Base-by-base conservation (phyloP, 2,888 invertebrate species). In the Dasypogon diadema region DNA sequence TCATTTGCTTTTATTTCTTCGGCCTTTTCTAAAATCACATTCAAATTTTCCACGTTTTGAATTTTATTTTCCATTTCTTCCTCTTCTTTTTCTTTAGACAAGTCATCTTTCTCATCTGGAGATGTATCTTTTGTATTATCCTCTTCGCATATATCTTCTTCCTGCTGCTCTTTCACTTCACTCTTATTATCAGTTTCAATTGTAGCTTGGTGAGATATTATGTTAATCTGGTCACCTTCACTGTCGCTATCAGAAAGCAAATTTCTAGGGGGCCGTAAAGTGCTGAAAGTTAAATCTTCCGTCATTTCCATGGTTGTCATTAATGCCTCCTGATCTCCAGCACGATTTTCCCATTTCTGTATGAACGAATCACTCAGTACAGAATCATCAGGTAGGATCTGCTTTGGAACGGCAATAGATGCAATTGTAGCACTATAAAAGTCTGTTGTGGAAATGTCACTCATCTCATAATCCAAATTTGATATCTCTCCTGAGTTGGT, bases 141-240 rank as follows among this genome's bases (percentile, higher is more conserved):
- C n/a, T n/a, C n/a, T n/a, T n/a, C n/a, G n/a, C n/a, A n/a, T 4
- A 51, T 78, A 54, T 77, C 76, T 10, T 76, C 78, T 70, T 79
- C 77, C 24, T 60, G 24, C 5, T 58, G 30, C 42, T 37, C 56
- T 10, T 30, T 65, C n/a, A 16, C 37, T 37, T 42, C 65, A 60
- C 21, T 10, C 12, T 34, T n/a, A 30, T 42, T 42, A 12, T 42
- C 42, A 14, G 2, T 16, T 34, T 16, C 14, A 30, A 14, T 30
- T 58, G n/a, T n/a, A n/a, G n/a, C n/a, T n/a, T n/a, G n/a, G n/a
- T n/a, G n/a, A n/a, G n/a, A 1, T 30, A 5, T 30, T 14, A 16
- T 30, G 8, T 26, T 16, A 30, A 30, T 34, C n/a, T 24, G 30
- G 3, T 34, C 10, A 30, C 12, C 16, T 1, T 1, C 48, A 48